Evolutionary conservation across 2,113 vertebrate species (phyloP).

Genomic region (Nematolebias whitei): DNA sequence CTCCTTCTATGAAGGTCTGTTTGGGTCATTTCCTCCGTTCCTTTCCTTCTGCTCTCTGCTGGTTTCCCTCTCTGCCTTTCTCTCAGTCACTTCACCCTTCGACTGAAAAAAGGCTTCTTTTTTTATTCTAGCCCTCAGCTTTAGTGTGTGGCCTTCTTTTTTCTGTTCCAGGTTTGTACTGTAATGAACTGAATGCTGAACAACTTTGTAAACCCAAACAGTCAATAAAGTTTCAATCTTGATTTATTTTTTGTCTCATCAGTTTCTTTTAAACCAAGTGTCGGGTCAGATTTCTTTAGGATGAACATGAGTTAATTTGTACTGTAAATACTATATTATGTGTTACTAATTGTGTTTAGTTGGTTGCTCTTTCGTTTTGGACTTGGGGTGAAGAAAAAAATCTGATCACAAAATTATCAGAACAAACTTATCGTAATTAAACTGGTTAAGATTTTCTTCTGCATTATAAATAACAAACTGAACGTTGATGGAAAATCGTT

Average conservation of each 20-base stretch:
- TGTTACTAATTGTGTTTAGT: neutral
- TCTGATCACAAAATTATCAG: too few relatives aligned
- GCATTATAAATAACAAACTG: too few relatives aligned
- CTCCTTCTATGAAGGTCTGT: conserved; percentile 83
- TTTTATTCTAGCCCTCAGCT: conserved; percentile 45
- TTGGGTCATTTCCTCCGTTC: conserved; percentile 47
- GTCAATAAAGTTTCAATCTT: conserved; percentile 74
- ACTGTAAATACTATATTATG: neutral
- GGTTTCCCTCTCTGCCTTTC: conserved; percentile 6
- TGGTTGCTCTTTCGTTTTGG: too few relatives aligned
- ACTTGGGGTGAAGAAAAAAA: neutral
- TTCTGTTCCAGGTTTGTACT: conserved; percentile 63
- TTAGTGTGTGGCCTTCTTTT: conserved; percentile 65
- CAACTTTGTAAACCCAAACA: conserved; percentile 70
- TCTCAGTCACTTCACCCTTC: conserved; percentile 23
- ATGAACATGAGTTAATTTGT: neutral
- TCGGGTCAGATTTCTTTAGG: neutral
- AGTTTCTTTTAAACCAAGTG: neutral
- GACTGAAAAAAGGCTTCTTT: conserved; percentile 34
- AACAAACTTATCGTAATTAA: too few relatives aligned
- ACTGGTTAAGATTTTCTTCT: too few relatives aligned
- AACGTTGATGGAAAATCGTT: neutral
- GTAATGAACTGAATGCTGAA: conserved; percentile 56
- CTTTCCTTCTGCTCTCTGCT: conserved; percentile 1
- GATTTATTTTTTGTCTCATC: conserved; percentile 14